A percentile compares a stretch with the other conserved stretches of the same genome.
These are phyloP conservation scores for Tetrax tetrax DNA, from an alignment of 2,113 vertebrate species.

Conservation along the genomic window DNA sequence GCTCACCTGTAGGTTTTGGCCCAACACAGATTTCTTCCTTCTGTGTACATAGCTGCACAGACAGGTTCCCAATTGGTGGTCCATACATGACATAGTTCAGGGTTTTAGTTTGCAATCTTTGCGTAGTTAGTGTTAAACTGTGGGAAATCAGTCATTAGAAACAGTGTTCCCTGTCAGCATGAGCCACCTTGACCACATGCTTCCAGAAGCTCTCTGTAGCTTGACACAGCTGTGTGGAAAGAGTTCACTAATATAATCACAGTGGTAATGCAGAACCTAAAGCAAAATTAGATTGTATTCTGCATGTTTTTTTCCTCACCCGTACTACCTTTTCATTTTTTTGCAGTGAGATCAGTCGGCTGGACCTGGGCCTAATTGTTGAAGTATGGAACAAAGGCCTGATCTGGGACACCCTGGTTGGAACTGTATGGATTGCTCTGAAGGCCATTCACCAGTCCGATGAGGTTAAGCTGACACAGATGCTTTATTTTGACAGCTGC, in stretches of 20 bases:
- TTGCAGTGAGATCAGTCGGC: constrained; percentile 91
- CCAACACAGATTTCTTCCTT: background rate
- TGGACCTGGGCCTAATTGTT: constrained; percentile 96
- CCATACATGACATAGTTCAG: background rate
- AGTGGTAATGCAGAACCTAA: background rate
- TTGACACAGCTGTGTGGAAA: background rate
- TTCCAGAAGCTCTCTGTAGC: background rate
- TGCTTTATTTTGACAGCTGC: background rate
- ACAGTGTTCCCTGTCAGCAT: background rate
- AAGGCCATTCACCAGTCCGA: constrained; percentile 89
- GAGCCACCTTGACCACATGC: accelerated
- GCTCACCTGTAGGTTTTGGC: background rate
- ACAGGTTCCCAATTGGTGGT: background rate
- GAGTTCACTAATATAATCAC: background rate
- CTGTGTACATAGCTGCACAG: background rate
- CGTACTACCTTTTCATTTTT: background rate
- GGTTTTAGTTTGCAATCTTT: background rate
- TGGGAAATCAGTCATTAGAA: background rate
- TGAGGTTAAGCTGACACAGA: constrained; percentile 79
- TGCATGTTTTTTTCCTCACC: constrained; percentile 19
- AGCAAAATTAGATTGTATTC: background rate
- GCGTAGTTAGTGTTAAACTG: background rate
- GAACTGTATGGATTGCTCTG: constrained; percentile 92
- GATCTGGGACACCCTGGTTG: constrained; percentile 98
- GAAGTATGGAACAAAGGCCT: constrained; percentile 99